phyloP scores from a whole-genome alignment of 64 coral and sea anemone genomes.

The Montipora foliosa region DNA sequence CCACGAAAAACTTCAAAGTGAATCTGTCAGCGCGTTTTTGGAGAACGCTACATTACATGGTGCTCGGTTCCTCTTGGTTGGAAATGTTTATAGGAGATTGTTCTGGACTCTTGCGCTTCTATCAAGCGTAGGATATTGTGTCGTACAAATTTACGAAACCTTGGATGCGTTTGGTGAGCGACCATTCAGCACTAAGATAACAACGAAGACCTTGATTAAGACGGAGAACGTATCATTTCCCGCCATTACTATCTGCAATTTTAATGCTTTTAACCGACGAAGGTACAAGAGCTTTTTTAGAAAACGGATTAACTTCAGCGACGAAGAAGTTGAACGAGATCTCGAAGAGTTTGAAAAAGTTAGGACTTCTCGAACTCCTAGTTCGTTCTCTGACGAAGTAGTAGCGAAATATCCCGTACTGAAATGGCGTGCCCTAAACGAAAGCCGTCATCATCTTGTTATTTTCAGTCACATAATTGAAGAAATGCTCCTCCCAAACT shows the following conservation, averaged over 20 bases:
- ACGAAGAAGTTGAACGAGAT: neutral
- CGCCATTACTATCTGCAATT: slow-evolving; percentile 44
- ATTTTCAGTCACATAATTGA: slow-evolving; percentile 42
- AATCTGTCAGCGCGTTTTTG: neutral
- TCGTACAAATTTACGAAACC: neutral
- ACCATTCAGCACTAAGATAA: slow-evolving; percentile 52
- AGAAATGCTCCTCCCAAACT: slow-evolving; percentile 34
- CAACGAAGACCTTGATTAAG: neutral
- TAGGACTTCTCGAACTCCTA: neutral
- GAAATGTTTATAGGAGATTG: slow-evolving; percentile 1
- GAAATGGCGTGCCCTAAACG: neutral
- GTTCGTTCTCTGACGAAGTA: neutral
- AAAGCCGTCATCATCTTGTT: neutral
- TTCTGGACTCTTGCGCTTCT: slow-evolving; percentile 15
- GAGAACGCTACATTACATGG: slow-evolving; percentile 34
- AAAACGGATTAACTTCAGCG: neutral
- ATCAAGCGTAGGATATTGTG: neutral
- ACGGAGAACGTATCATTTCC: neutral
- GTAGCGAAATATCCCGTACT: neutral
- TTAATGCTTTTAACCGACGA: slow-evolving; percentile 9
- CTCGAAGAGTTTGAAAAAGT: neutral
- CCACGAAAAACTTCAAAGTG: neutral
- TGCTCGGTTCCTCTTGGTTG: neutral
- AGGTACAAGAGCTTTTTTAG: neutral
- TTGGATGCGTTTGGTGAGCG: neutral